A percentile compares a stretch with the other conserved stretches of the same genome.
These are phyloP conservation scores for Dendrocincla tyrannina DNA, from an alignment of 2,797 vertebrate species.

Conservation along the genomic window DNA sequence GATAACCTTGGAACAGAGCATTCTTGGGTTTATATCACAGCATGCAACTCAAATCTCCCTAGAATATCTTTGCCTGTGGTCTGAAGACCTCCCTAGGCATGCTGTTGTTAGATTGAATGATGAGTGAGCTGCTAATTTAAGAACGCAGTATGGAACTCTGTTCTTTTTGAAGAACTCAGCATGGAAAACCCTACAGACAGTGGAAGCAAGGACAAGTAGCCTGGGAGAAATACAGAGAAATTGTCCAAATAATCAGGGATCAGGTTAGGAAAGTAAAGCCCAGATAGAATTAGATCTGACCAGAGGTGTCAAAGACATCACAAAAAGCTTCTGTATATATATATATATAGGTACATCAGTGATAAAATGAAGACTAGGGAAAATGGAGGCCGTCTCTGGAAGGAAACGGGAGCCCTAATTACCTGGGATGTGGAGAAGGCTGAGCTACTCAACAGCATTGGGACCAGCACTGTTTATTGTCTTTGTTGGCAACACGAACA, in stretches of 20 bases:
- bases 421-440: neutral
- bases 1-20: neutral
- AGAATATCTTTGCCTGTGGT: neutral
- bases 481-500: neutral
- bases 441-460: neutral
- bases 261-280: neutral
- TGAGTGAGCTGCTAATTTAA: neutral
- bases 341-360: too few species aligned
- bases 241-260: neutral
- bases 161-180: neutral
- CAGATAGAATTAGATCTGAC: neutral
- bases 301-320: neutral
- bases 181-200: neutral
- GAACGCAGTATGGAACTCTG: neutral
- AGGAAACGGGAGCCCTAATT: fast-evolving
- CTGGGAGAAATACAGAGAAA: neutral
- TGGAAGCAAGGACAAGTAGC: neutral
- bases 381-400: neutral
- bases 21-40: neutral
- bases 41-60: neutral
- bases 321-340: neutral
- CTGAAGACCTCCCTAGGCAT: neutral
- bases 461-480: neutral
- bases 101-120: neutral
- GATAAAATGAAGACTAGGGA: neutral